Evolutionary conservation across 2,888 invertebrate genomes (phyloP), one percentile per base, ranked within the genome.

Genomic region (Sialis lutaria): DNA sequence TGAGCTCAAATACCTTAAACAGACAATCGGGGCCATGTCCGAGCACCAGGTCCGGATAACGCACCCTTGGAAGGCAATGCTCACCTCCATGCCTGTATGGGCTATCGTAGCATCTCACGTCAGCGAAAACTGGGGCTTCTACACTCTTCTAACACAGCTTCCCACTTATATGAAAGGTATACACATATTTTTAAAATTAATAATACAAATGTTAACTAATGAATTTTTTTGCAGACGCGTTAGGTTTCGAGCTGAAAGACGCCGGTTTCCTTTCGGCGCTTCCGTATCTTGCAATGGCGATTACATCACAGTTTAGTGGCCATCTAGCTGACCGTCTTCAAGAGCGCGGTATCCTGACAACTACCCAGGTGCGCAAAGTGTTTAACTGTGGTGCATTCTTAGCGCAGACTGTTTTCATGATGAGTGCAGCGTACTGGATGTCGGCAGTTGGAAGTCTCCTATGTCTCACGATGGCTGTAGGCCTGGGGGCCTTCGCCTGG

Each of bases 401-500:
- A 43, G 64, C 68, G 0, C 91, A 93, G 73, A 84, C 90, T 0
- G 66, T 89, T 35, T 91, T 92, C 64, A 88, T 91, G 84, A 68
- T 88, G 50, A 69, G 77, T 0, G 85, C 90, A 0, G 86, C 88
- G 2, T 87, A 82, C 58, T 68, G 84, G 4, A 62, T 76, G 33
- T 71, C 79, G 1, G 74, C 83, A 10, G 68, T 72, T 0, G 75
- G 77, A 37, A 80, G 85, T 40, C 72, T 90, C n/a, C 69, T 79
- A n/a, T 90, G 79, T 60, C 74, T 93, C 33, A 86, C 89, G 0
- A 72, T 90, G 43, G 90, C 91, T 1, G 89, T 92, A 1, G 92
- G 92, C 0, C 68, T 91, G 1, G 92, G 93, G 1, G 88, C 91
- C 0, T 89, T 92, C 62, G 88, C 91, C 1, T 92, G 91, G 90